These are phyloP conservation scores for Reticulitermes speratus DNA, from an alignment of 1,140 invertebrate genomes.

Conservation along the genomic window DNA sequence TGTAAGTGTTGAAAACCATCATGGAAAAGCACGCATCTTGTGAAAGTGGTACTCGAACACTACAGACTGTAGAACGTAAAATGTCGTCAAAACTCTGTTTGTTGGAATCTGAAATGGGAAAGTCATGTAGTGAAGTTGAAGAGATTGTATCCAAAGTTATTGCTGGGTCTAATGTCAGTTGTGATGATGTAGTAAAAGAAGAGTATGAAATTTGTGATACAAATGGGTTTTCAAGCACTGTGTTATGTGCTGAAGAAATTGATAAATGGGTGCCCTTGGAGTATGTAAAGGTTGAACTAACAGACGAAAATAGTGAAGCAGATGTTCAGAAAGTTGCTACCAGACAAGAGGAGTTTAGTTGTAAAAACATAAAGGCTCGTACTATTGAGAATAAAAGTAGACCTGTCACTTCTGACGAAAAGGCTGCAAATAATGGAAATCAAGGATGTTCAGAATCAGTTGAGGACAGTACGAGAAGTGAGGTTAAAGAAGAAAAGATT, in stretches of 20 bases:
- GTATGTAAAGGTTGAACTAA: neutral
- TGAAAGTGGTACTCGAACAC: neutral
- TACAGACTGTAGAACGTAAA: neutral
- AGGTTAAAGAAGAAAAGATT: neutral
- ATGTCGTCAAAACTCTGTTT: neutral
- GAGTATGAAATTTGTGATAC: neutral
- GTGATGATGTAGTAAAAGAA: neutral
- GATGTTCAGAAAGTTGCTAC: neutral
- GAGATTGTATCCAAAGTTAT: neutral
- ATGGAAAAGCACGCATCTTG: neutral
- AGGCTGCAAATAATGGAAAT: neutral
- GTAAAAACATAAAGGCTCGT: neutral
- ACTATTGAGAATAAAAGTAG: neutral
- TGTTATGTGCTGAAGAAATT: conserved; percentile 6
- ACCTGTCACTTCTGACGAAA: neutral
- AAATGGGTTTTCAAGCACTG: neutral
- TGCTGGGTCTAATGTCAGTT: neutral
- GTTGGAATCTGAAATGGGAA: neutral
- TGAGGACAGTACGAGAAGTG: neutral
- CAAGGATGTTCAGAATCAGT: neutral
- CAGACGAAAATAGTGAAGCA: neutral
- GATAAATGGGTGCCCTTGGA: neutral
- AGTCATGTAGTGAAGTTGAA: neutral
- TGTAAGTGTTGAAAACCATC: neutral
- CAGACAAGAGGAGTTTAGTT: neutral